Percentiles rank a stretch among this genome's conserved stretches.
phyloP scores from a whole-genome alignment of 1,140 invertebrate genomes.

The Cyrtorhinus lividipennis region DNA sequence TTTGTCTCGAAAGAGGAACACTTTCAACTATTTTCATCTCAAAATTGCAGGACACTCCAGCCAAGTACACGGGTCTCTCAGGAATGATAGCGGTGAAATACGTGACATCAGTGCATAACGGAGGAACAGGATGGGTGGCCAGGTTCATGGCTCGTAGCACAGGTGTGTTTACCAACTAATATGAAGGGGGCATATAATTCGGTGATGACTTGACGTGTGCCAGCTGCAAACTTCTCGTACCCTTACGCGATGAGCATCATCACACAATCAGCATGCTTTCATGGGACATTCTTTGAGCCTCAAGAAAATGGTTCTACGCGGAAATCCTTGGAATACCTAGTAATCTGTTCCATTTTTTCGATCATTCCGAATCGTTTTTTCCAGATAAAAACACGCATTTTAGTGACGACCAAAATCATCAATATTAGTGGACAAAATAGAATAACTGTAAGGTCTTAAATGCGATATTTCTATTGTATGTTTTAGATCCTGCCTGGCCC shows the following conservation, averaged over 20 bases:
- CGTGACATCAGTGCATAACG: conserved; percentile 45
- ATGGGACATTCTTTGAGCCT: too few relatives aligned
- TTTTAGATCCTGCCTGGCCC: background rate
- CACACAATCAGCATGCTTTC: too few relatives aligned
- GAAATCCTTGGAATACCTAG: too few relatives aligned
- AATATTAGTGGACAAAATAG: background rate
- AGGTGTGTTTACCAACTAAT: conserved; percentile 23
- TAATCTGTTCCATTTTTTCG: background rate
- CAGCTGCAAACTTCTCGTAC: too few relatives aligned
- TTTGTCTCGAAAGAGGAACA: too few relatives aligned
- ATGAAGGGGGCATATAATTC: too few relatives aligned
- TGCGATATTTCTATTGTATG: background rate
- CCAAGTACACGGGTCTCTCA: conserved; percentile 34
- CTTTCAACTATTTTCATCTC: too few relatives aligned
- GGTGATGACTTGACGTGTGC: too few relatives aligned
- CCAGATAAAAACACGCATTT: background rate
- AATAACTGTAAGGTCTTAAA: background rate
- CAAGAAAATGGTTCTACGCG: too few relatives aligned
- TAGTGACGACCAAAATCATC: background rate
- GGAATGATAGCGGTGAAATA: conserved; percentile 44
- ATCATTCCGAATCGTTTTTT: background rate
- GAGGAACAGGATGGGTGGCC: conserved; percentile 49
- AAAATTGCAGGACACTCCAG: conserved; percentile 40
- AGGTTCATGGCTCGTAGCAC: conserved; percentile 30
- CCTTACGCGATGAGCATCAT: too few relatives aligned